A percentile compares a stretch with the other conserved stretches of the same genome.
Evolutionary conservation across 2,888 invertebrate genomes (phyloP).

Genomic region (Clusia tigrina): DNA sequence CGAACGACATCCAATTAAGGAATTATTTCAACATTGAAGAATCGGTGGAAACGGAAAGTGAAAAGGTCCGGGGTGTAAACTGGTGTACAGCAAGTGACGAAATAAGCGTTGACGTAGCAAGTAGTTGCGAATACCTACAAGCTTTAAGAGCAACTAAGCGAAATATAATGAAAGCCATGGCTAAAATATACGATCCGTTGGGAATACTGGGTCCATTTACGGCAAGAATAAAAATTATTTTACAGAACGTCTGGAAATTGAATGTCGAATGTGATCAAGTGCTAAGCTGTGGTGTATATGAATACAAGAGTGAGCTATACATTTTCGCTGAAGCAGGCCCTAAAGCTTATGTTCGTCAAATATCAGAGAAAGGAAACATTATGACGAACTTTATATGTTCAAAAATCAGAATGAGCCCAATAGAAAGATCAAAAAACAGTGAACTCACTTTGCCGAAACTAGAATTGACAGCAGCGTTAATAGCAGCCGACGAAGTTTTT

Average conservation of each 20-base stretch:
- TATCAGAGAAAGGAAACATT: conserved; percentile 7
- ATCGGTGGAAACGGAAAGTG: neutral
- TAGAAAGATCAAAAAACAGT: neutral
- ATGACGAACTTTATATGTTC: conserved; percentile 23
- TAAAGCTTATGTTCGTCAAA: conserved; percentile 28
- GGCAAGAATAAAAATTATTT: conserved; percentile 28
- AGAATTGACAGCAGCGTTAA: conserved; percentile 12
- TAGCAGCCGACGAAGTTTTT: conserved; percentile 5
- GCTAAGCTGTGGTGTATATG: conserved; percentile 15
- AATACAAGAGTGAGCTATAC: conserved; percentile 7
- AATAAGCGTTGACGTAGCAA: neutral
- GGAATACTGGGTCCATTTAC: conserved; percentile 24
- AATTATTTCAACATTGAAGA: no score
- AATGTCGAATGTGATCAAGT: conserved; percentile 23
- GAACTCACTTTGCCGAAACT: conserved; percentile 8
- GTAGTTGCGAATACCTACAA: conserved; percentile 10
- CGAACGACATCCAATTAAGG: no score
- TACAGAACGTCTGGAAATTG: conserved; percentile 25
- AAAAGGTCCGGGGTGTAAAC: conserved; percentile 30
- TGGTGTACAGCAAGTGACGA: conserved; percentile 23
- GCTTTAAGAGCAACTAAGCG: conserved; percentile 24
- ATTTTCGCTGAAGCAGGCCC: no score
- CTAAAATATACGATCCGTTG: conserved; percentile 28
- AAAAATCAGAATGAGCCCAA: conserved; percentile 17
- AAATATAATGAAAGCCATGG: conserved; percentile 27